Base-by-base conservation (phyloP, 2,113 vertebrate genomes). In the Mungos mungo region DNA sequence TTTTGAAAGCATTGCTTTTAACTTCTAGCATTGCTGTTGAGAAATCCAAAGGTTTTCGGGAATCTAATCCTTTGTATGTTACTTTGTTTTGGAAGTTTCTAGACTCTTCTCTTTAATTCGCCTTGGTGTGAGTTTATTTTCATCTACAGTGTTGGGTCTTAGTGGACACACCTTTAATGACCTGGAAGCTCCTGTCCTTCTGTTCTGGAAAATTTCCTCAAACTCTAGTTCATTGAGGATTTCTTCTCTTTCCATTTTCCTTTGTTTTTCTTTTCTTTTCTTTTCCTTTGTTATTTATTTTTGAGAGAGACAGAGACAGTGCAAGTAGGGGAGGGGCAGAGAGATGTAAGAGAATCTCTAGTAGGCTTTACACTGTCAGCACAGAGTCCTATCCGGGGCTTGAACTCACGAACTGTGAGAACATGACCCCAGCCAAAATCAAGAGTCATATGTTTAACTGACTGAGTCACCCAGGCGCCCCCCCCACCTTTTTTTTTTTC, bases 141-240 rank as follows among this genome's bases (percentile, higher is more conserved):
- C n/a, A 76, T 85, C 19, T 13, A 25, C 4, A 60, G 27, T 63
- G 25, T 33, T 84, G 21, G 14, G 45, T 35, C 35, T 83, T 88
- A 1, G 50, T 57, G 19, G 27, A 31, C 15, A 33, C 12, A 72
- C 4, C 19, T 71, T 60, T 83, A 11, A 14, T 21, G 27, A 41
- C 18, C 82, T 74, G n/a, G 29, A 6, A 80, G 63, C 47, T 81
- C 86, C 33, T 31, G 38, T 69, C 35, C 45, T 97, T 88, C 3
- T 88, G 50, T 71, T 96, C n/a, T 90, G n/a, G 81, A 90, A 96
- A 93, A 79, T 90, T 54, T 86, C 25, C 65, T 96, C 54, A 45
- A 54, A 88, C 84, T 69, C 84, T 69, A 68, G 47, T 93, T 87
- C 18, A 86, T 47, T 74, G 25, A 71, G 66, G 45, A 93, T 88